Evolutionary conservation across 2,797 vertebrate species (phyloP).

Genomic region (Epinephelus malabaricus): DNA sequence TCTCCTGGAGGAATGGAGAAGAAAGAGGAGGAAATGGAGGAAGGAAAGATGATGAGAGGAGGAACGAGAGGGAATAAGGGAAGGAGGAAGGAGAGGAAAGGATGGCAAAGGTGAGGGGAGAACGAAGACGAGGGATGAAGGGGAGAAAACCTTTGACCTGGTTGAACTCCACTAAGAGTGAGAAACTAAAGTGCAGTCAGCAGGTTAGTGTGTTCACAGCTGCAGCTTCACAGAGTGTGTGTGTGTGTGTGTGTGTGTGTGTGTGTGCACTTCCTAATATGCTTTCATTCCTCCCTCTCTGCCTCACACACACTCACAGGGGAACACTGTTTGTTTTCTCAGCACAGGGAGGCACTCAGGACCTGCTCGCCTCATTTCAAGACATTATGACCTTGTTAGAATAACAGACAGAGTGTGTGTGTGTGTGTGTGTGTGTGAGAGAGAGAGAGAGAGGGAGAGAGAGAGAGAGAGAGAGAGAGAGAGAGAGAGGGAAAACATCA

Average conservation of each 20-base stretch:
- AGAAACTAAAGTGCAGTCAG: conserved; percentile 12
- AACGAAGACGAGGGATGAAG: too few species aligned
- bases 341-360: conserved; percentile 42
- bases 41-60: neutral
- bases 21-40: neutral
- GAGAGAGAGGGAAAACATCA: neutral
- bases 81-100: neutral
- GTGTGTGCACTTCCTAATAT: conserved; percentile 1
- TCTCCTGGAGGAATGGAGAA: neutral
- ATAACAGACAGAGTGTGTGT: conserved; percentile 24
- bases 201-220: conserved; percentile 50
- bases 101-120: too few species aligned
- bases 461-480: neutral
- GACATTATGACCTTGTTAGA: conserved; percentile 48
- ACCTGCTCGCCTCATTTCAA: conserved; percentile 40
- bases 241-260: too few species aligned
- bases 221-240: conserved; percentile 10
- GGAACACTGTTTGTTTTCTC: conserved; percentile 45
- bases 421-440: neutral
- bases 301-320: neutral
- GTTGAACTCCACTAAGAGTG: conserved; percentile 8
- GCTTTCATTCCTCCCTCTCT: conserved; percentile 4
- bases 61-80: neutral
- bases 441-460: too few species aligned
- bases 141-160: neutral